Evolutionary conservation across 1,140 invertebrate species (phyloP), one percentile per base, ranked within the genome.

Genomic region (Drosophila azteca): DNA sequence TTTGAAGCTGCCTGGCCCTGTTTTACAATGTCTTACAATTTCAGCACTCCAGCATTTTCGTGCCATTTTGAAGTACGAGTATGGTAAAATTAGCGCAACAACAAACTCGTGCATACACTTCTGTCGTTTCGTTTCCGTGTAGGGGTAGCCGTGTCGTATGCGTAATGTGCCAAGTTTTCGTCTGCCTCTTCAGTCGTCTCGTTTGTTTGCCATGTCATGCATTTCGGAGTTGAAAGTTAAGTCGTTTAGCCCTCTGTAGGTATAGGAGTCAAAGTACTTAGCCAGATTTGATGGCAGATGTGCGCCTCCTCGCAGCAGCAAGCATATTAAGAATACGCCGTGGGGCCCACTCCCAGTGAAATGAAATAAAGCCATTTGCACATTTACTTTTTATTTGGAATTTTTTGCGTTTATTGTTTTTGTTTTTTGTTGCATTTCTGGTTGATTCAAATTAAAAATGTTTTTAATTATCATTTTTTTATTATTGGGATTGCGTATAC

Each of bases 21-120:
- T 49, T 81, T 80, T 70, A 51, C 72, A 61, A 66, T 73, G 65
- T 63, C 45, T 61, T 62, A 61, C 48, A 44, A n/a, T 58, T 48
- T 44, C 58, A 31, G 31, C 31, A 8, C 63, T 26, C 29, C 9
- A 48, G 31, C 43, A 29, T 22, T 24, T 44, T 52, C 50, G 65
- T 58, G 45, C 69, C 75, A 59, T 51, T 75, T 77, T 70, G 70
- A 58, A 78, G 35, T 39, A 5, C 35, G 35, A 63, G 67, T 45
- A 65, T 63, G 66, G 60, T 66, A 50, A 79, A 87, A 87, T 87
- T 87, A 87, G 82, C 82, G 78, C 83, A 82, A 68, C 61, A 61
- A 79, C n/a, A 72, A 66, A 64, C 63, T 24, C 50, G 43, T 49
- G 22, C 29, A 41, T 5, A 55, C 41, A 60, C 57, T 64, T 61